Percentiles rank a stretch among this genome's conserved stretches.
These are phyloP conservation scores for Cynopterus sphinx DNA, from an alignment of 2,797 vertebrate species.

Conservation along the genomic window DNA sequence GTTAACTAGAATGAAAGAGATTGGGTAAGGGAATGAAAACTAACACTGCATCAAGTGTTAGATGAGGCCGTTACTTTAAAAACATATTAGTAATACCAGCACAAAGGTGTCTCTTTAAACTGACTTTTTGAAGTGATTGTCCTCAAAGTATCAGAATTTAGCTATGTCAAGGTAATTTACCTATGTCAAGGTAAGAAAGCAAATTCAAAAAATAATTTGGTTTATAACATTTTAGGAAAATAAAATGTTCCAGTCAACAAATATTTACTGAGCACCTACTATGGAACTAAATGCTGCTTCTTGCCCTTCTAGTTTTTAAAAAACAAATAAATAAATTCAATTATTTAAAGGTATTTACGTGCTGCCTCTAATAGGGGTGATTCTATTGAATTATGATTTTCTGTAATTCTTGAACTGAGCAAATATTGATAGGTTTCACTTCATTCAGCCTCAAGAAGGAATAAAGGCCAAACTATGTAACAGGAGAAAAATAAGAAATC, in stretches of 20 bases:
- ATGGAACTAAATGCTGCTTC: constrained; percentile 37
- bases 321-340: background rate
- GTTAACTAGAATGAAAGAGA: constrained; percentile 82
- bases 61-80: constrained; percentile 69
- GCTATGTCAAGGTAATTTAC: background rate
- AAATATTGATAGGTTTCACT: constrained; percentile 28
- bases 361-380: background rate
- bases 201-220: constrained; percentile 1
- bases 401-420: constrained; percentile 1
- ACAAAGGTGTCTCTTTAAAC: constrained; percentile 46
- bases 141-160: constrained; percentile 45
- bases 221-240: constrained; percentile 31
- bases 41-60: constrained; percentile 52
- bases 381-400: constrained; percentile 40
- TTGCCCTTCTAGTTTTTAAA: constrained; percentile 12
- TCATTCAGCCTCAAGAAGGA: constrained; percentile 24
- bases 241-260: background rate
- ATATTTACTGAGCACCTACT: constrained; percentile 30
- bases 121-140: constrained; percentile 22
- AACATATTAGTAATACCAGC: constrained; percentile 1
- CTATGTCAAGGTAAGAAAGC: constrained; percentile 28
- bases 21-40: constrained; percentile 69
- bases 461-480: background rate
- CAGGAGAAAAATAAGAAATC: constrained; percentile 51
- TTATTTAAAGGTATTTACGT: constrained; percentile 33